phyloP scores from a whole-genome alignment of 2,888 invertebrate genomes.

The Galerucella calmariensis region DNA sequence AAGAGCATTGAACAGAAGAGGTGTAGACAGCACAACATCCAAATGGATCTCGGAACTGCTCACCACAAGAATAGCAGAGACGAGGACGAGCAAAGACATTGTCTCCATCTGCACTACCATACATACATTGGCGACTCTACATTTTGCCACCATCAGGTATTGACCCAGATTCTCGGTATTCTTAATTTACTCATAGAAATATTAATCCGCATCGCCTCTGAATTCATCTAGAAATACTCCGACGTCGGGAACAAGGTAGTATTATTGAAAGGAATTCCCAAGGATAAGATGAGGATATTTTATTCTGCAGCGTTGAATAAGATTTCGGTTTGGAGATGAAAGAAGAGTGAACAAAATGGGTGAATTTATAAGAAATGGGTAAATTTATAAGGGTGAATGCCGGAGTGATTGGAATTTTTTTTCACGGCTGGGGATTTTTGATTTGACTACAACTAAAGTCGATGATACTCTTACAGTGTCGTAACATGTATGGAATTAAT shows the following conservation, averaged over 20 bases:
- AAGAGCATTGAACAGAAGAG: too few relatives aligned
- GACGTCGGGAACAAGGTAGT: conserved; percentile 40
- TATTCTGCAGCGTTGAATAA: conserved; percentile 43
- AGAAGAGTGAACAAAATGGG: conserved; percentile 44
- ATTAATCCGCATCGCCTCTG: not conserved
- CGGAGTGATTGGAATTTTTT: conserved; percentile 18
- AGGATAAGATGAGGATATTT: conserved; percentile 41
- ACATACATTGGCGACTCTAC: too few relatives aligned
- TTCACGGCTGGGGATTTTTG: conserved; percentile 2
- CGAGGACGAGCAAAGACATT: too few relatives aligned
- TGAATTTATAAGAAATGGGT: conserved; percentile 22
- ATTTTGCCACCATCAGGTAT: not conserved
- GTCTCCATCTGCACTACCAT: too few relatives aligned
- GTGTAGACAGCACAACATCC: too few relatives aligned
- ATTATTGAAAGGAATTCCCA: conserved; percentile 49
- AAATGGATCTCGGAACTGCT: too few relatives aligned
- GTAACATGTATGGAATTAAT: not conserved
- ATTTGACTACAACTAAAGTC: not conserved
- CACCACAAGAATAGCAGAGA: too few relatives aligned
- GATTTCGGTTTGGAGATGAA: conserved; percentile 49
- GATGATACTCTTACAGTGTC: conserved; percentile 5
- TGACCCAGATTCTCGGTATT: not conserved
- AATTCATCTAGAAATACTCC: conserved; percentile 19
- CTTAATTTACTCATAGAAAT: not conserved
- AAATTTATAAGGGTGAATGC: conserved; percentile 24